phyloP scores from a whole-genome alignment of 2,113 vertebrate species.

The Ondatra zibethicus region DNA sequence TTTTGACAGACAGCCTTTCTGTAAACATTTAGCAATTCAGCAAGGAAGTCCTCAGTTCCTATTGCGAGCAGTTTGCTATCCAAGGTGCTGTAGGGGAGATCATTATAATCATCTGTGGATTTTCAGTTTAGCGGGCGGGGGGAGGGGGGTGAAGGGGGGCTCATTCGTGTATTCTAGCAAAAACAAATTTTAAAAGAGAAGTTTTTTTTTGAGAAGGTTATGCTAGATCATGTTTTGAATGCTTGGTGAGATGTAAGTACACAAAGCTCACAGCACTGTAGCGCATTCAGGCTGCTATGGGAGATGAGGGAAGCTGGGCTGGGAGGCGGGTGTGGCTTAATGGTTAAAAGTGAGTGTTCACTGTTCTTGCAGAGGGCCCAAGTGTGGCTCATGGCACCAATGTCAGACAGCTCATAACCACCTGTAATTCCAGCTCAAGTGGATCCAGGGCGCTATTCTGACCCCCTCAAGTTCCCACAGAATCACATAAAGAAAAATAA shows the following conservation, averaged over 20 bases:
- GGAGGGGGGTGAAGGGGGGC: not conserved
- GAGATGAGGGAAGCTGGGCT: not conserved
- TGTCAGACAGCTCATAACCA: too few relatives aligned
- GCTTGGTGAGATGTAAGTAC: not conserved
- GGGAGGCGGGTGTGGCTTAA: not conserved
- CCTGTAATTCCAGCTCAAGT: not conserved
- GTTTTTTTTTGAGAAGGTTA: not conserved
- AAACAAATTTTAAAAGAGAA: not conserved
- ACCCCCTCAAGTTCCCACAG: not conserved
- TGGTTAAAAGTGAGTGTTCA: not conserved
- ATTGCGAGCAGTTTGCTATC: not conserved
- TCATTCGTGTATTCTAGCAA: not conserved
- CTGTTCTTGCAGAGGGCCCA: not conserved
- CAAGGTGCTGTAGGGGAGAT: not conserved
- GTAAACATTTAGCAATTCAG: not conserved
- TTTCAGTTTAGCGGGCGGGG: not conserved
- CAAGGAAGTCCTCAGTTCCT: not conserved
- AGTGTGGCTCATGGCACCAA: not conserved
- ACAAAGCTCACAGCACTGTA: not conserved
- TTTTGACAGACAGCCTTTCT: slow-evolving; percentile 1
- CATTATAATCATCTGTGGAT: not conserved
- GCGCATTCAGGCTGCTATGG: not conserved
- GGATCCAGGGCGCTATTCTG: not conserved
- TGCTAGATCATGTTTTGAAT: slow-evolving; percentile 12
- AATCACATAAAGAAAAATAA: not conserved